Conservation (phyloP, 2,113 vertebrate genomes). For the Dicerorhinus sumatrensis region DNA sequence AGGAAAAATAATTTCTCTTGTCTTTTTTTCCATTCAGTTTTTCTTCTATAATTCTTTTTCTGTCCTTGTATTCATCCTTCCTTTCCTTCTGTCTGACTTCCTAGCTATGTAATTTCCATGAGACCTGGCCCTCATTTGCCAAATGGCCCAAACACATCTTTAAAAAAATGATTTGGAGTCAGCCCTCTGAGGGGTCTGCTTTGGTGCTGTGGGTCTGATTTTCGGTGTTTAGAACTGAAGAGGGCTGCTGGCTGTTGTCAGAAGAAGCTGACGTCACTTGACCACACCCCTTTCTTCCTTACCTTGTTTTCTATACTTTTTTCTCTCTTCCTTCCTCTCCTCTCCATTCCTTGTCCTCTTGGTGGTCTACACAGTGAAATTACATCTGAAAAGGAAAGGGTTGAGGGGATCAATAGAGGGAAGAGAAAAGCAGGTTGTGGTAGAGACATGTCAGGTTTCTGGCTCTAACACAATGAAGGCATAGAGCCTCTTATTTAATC, state of each 20-base stretch:
- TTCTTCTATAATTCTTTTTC: conserved; percentile 48
- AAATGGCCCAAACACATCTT: neutral
- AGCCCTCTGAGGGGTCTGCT: neutral
- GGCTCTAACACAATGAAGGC: neutral
- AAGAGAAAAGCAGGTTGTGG: neutral
- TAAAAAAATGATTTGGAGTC: neutral
- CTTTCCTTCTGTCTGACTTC: conserved; percentile 63
- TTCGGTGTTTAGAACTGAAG: neutral
- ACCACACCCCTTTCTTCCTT: neutral
- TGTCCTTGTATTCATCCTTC: conserved; percentile 44
- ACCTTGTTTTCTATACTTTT: neutral
- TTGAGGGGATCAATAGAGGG: neutral
- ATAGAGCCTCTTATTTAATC: neutral
- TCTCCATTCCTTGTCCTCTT: neutral
- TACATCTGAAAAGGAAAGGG: neutral
- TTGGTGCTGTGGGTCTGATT: neutral
- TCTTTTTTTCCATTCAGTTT: conserved; percentile 63
- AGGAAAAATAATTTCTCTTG: conserved; percentile 58
- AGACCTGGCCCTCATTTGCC: conserved; percentile 52
- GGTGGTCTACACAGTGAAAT: neutral
- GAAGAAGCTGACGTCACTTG: neutral
- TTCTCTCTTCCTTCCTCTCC: neutral
- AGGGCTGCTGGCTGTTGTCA: neutral
- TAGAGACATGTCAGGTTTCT: neutral
- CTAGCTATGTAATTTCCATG: conserved; percentile 56